A percentile compares a stretch with the other conserved stretches of the same genome.
Evolutionary conservation across 2,888 invertebrate species (phyloP).

Genomic region (Caenorhabditis sp.): DNA sequence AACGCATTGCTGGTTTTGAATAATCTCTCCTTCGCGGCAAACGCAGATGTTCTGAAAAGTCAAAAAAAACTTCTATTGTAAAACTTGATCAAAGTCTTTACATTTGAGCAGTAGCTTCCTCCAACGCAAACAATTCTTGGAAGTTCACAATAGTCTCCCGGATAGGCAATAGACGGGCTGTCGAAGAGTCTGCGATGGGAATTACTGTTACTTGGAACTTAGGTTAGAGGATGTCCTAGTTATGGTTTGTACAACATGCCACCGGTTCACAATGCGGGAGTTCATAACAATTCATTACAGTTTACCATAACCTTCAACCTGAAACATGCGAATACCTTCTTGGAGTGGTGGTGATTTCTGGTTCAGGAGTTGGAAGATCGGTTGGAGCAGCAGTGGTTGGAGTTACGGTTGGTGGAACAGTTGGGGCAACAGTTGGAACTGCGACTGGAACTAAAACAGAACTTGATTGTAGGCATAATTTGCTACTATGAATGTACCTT

Average conservation of each 20-base stretch:
- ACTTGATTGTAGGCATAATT: background rate
- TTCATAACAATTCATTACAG: background rate
- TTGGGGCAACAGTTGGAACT: constrained; percentile 26
- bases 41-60: constrained; percentile 68
- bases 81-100: constrained; percentile 9
- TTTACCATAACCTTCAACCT: constrained; percentile 15
- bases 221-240: constrained; percentile 54
- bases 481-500: constrained; percentile 13
- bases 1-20: constrained; percentile 67
- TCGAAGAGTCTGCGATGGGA: constrained; percentile 63
- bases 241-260: constrained; percentile 44
- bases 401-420: constrained; percentile 12
- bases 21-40: constrained; percentile 68
- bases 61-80: too few species aligned
- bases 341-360: constrained; percentile 63
- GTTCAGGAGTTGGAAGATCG: constrained; percentile 56
- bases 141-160: constrained; percentile 66
- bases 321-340: constrained; percentile 55
- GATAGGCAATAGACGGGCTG: constrained; percentile 68
- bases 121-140: constrained; percentile 69
- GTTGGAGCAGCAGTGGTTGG: constrained; percentile 43
- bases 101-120: constrained; percentile 68
- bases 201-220: constrained; percentile 40
- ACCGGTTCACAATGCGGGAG: constrained; percentile 56
- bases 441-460: constrained; percentile 12